Base-by-base conservation (phyloP, 2,113 vertebrate genomes). In the Baryphthengus martii region DNA sequence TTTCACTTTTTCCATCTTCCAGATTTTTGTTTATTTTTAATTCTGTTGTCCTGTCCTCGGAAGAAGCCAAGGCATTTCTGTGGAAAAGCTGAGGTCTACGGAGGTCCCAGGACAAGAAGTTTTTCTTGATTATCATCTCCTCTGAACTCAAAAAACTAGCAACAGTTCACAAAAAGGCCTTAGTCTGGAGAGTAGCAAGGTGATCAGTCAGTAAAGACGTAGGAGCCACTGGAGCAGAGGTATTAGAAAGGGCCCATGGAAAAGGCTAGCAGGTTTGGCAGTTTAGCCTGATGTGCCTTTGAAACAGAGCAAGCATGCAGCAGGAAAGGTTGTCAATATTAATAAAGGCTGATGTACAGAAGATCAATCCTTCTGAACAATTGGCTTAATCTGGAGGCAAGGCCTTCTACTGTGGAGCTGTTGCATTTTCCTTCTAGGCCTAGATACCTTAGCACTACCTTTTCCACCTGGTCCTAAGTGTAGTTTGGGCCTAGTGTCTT, bases 151-250 rank as follows among this genome's bases (percentile, higher is more conserved):
- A 76, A 90, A 90, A 79, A n/a, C 31, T 31, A 70, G 49, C 44
- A 86, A 31, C 6, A 28, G 19, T 49, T 61, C 40, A 76, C 25
- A 88, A 25, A 20, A 76, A 40, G 14, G 31, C 66, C 24, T 53
- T 47, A 13, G 14, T 85, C 58, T 40, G 39, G 14, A 82, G 31
- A 80, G 11, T 17, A 73, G n/a, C 45, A 40, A 77, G 37, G 45
- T 73, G 37, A 76, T 61, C 15, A 49, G 42, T 19, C 63, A 56
- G 25, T 75, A 42, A 67, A 78, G 47, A 44, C 37, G 52, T 18
- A 14, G 33, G 19, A 58, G 17, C 16, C 0, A 0, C 20, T 85
- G 18, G 11, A 77, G 37, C 2, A 4, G 24, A 63, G 20, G 24
- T 47, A 65, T 14, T 33, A 79, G 72, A 77, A 90, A 26, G 26